Evolutionary conservation across 1,140 invertebrate species (phyloP).

Genomic region (Mamestra configurata): DNA sequence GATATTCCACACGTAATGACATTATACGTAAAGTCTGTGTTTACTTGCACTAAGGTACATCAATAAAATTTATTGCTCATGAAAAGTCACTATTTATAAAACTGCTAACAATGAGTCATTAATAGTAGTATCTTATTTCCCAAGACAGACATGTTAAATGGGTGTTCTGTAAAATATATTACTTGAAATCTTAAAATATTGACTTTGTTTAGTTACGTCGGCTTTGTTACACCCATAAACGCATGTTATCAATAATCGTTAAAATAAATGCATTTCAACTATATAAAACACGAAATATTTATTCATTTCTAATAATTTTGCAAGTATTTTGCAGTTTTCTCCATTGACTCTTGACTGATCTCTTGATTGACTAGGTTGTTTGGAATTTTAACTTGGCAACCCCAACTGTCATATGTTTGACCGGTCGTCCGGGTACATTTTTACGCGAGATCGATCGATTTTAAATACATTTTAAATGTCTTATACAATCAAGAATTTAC

Average conservation of each 20-base stretch:
- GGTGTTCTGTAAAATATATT: neutral
- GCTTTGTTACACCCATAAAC: neutral
- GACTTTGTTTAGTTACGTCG: neutral
- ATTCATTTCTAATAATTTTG: neutral
- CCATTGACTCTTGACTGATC: too few relatives aligned
- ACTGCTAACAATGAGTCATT: slow-evolving; percentile 11
- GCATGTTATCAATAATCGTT: too few relatives aligned
- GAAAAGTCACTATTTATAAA: slow-evolving; percentile 3
- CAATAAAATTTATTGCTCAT: neutral
- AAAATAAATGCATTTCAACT: neutral
- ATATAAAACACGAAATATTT: neutral
- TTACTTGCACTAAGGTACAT: neutral
- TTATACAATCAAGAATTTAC: slow-evolving; percentile 73
- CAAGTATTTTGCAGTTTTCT: too few relatives aligned
- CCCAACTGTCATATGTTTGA: slow-evolving; percentile 7
- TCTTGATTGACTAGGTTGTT: neutral
- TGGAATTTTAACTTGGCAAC: slow-evolving; percentile 8
- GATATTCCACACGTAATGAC: too few relatives aligned
- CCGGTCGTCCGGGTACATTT: neutral
- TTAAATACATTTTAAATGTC: slow-evolving; percentile 68
- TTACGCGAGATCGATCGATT: slow-evolving; percentile 9
- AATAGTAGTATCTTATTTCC: neutral
- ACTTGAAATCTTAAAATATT: neutral
- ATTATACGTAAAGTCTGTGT: neutral
- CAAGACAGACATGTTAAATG: neutral